A percentile compares a stretch with the other conserved stretches of the same genome.
phyloP scores from a whole-genome alignment of 2,113 vertebrate genomes.

The Zosterops japonicus region DNA sequence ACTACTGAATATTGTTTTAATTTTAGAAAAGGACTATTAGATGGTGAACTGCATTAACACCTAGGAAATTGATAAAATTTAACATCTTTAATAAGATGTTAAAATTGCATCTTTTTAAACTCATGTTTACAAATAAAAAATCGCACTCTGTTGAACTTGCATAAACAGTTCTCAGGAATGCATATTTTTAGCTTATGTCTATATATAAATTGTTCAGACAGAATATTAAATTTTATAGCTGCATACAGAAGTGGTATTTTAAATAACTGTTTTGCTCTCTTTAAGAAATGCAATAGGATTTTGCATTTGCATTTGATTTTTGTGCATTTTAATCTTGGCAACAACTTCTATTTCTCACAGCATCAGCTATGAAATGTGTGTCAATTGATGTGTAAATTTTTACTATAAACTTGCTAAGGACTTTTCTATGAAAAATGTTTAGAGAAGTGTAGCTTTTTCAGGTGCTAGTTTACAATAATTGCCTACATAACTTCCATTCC shows the following conservation, averaged over 20 bases:
- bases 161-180: not conserved
- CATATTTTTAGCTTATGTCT: not conserved
- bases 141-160: not conserved
- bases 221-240: constrained; percentile 27
- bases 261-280: constrained; percentile 4
- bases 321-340: not conserved
- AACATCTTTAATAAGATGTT: not conserved
- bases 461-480: constrained; percentile 34
- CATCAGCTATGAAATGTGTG: not conserved
- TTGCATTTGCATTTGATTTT: constrained; percentile 32
- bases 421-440: constrained; percentile 32
- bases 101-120: not conserved
- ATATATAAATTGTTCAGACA: not conserved
- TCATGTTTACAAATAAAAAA: not conserved
- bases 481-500: constrained; percentile 11
- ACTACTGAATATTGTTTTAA: not conserved
- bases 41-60: not conserved
- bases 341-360: not conserved
- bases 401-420: not conserved
- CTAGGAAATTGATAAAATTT: not conserved
- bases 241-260: constrained; percentile 18
- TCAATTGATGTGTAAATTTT: constrained; percentile 45
- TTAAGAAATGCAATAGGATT: not conserved
- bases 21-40: not conserved
- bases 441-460: constrained; percentile 18